These are phyloP conservation scores for Hoplodrina blanda DNA, from an alignment of 2,888 invertebrate species.

Conservation along the genomic window DNA sequence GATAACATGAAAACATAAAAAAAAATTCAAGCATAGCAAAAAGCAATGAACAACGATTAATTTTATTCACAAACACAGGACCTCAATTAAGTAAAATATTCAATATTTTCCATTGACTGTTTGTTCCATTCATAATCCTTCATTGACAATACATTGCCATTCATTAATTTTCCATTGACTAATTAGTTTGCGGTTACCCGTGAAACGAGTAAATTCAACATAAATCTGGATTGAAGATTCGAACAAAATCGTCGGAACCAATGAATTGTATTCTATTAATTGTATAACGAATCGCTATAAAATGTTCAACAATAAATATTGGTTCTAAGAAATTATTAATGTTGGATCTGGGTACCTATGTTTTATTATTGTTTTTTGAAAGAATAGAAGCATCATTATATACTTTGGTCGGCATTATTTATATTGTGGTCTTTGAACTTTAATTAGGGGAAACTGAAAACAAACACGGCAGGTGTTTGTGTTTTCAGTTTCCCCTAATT, in stretches of 20 bases:
- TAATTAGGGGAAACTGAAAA: background rate
- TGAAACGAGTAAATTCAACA: slow-evolving; percentile 52
- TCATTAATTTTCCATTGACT: slow-evolving; percentile 54
- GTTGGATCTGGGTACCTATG: slow-evolving; percentile 27
- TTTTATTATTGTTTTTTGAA: slow-evolving; percentile 43
- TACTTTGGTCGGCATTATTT: background rate
- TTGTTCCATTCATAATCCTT: slow-evolving; percentile 31
- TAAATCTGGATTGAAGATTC: slow-evolving; percentile 48
- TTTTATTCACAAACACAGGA: background rate
- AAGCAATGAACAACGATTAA: background rate
- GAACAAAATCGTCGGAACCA: slow-evolving; percentile 68
- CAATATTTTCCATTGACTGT: slow-evolving; percentile 10
- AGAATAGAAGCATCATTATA: slow-evolving; percentile 37
- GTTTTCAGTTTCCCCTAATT: no score
- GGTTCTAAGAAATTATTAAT: slow-evolving; percentile 68
- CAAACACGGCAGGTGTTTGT: no score
- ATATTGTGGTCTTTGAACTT: background rate
- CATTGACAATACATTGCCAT: slow-evolving; percentile 38
- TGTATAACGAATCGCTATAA: slow-evolving; percentile 65
- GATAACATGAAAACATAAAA: no score
- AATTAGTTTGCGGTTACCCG: slow-evolving; percentile 51
- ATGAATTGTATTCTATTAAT: slow-evolving; percentile 69
- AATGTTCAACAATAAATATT: slow-evolving; percentile 69
- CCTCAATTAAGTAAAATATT: background rate
- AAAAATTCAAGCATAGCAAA: no score